Evolutionary conservation across 2,113 vertebrate species (phyloP).

Genomic region (Cairina moschata): DNA sequence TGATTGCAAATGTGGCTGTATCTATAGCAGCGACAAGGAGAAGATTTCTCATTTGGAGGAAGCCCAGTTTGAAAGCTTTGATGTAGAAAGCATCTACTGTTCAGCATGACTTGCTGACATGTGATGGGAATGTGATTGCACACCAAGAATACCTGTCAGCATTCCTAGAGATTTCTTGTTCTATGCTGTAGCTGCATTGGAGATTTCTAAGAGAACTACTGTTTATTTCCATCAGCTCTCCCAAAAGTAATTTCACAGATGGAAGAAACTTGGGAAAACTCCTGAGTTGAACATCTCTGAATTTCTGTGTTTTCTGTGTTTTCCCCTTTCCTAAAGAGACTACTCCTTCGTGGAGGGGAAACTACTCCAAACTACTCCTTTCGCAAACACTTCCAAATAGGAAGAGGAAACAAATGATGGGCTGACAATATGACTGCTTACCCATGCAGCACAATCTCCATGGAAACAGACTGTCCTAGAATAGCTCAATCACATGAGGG

Average conservation of each 20-base stretch:
- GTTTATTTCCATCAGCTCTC: not conserved
- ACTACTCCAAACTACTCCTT: not conserved
- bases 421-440: slow-evolving; percentile 46
- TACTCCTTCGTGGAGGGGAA: not conserved
- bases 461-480: slow-evolving; percentile 66
- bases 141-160: not conserved
- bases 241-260: not conserved
- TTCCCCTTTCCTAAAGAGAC: not conserved
- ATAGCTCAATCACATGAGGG: slow-evolving; percentile 61
- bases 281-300: not conserved
- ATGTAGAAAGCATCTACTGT: not conserved
- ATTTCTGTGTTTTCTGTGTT: not conserved
- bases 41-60: not conserved
- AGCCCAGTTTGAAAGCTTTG: not conserved
- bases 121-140: not conserved
- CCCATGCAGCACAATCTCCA: slow-evolving; percentile 48
- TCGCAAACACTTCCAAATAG: slow-evolving; percentile 19
- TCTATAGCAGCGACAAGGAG: not conserved
- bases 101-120: not conserved
- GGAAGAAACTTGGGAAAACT: slow-evolving; percentile 9
- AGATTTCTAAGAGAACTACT: not conserved
- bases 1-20: not conserved
- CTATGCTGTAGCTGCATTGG: not conserved
- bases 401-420: slow-evolving; percentile 60
- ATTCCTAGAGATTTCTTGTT: not conserved